Conservation (phyloP, 2,113 vertebrate genomes). For the Triplophysa siluroides region DNA sequence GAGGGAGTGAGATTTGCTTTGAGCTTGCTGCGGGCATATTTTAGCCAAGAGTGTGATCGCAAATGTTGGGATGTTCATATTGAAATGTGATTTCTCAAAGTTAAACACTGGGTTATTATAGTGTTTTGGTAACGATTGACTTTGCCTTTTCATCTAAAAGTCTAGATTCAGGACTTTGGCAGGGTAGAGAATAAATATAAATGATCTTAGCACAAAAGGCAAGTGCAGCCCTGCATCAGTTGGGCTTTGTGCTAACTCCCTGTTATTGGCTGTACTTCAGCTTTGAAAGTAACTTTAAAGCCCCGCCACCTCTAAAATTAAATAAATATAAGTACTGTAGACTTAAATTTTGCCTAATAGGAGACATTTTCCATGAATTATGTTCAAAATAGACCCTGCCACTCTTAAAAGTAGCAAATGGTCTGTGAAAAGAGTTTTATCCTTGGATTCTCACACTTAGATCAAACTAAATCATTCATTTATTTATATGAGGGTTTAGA, state of each 20-base stretch:
- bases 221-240: constrained; percentile 59
- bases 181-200: constrained; percentile 45
- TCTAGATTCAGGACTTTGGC: constrained; percentile 52
- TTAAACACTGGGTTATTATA: constrained; percentile 53
- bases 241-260: constrained; percentile 66
- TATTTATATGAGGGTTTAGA: no score
- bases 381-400: no score
- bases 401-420: no score
- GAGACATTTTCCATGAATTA: no score
- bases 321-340: constrained; percentile 57
- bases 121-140: constrained; percentile 64
- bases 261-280: constrained; percentile 63
- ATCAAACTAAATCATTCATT: no score
- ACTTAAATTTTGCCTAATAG: constrained; percentile 52
- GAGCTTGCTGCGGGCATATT: no score
- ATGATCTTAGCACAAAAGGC: constrained; percentile 49
- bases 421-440: no score
- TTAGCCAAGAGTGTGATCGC: constrained; percentile 35
- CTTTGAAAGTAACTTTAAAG: constrained; percentile 62
- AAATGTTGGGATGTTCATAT: constrained; percentile 16
- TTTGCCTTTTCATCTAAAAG: constrained; percentile 57
- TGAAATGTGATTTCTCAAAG: constrained; percentile 53
- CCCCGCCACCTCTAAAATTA: constrained; percentile 63
- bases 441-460: no score
- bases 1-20: constrained; percentile 52